Base-by-base conservation (phyloP, 2,797 vertebrate genomes). In the Astyanax mexicanus region DNA sequence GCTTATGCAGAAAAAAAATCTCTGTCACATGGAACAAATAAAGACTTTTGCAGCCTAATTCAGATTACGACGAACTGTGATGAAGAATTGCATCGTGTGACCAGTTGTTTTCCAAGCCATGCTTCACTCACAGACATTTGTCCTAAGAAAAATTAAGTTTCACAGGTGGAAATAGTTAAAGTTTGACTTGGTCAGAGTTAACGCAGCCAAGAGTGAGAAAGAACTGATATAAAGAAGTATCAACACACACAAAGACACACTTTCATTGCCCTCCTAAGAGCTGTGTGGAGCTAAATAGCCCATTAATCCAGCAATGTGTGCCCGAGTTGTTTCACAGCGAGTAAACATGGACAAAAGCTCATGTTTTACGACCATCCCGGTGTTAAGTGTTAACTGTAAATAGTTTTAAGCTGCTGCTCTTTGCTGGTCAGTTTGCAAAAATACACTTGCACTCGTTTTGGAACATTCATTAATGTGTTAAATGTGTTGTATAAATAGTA, bases 131-230 rank as follows among this genome's bases (percentile, higher is more conserved):
- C 51, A 74, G 78, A 82, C 75, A 82, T 81, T 87, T 83, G 81
- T 92, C 88, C 87, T 90, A 86, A 82, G 89, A 92, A 89, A 90
- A n/a, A 87, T 89, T 88, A 90, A 90, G 88, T 88, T 84, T 84
- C 87, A 85, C 92, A 93, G 92, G 93, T 93, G 92, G 91, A 89
- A 92, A 90, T 91, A 90, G 92, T 93, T 92, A 92, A 86, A 85
- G 75, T 83, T 85, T 85, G 86, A 88, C 88, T 90, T 90, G 86
- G 88, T 17, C 23, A 45, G 72, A 69, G 80, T 80, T 67, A 61
- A 44, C 76, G 73, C 25, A 52, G 71, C 58, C 90, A 91, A 88
- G 83, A 77, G 78, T 83, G 80, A 81, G 81, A 88, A 84, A 78
- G 71, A 40, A 72, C 25, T 75, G 72, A 81, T 81, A 81, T 79